Base-by-base conservation (phyloP, 1,140 invertebrate genomes). In the Pogonomyrmex barbatus region DNA sequence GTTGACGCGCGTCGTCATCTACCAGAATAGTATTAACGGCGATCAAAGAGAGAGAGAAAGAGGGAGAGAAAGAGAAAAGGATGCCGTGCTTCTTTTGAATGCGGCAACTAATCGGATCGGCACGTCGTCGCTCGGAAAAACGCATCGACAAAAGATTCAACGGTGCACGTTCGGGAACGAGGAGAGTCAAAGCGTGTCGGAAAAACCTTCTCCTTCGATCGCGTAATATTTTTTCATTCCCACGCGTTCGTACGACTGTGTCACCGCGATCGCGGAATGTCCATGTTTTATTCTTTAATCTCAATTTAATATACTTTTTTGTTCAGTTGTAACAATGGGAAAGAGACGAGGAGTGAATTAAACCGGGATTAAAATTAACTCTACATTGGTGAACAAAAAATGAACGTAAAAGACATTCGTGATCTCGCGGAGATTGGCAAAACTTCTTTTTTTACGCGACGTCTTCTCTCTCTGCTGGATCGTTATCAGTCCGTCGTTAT, bases 11-110 rank as follows among this genome's bases (percentile, higher is more conserved):
- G 17, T 30, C 88, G 86, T 90, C 89, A 90, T 73, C 60, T 47
- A 88, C 86, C 36, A 90, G 86, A 90, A 90, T 90, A 90, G 88
- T 86, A 42, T 60, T 78, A 79, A 82, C 85, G 56, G 54, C 60
- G 45, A 89, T 89, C 70, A 39, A 50, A 56, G 47, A 78, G 50
- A 70, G 65, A 67, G 42, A 12, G n/a, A 67, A 8, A 67, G 39
- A 68, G 52, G 52, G 30, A 14, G n/a, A 47, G n/a, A 71, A 30
- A 71, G 30, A 36, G 47, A 52, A 8, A 52, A 14, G 36, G 1
- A 54, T 14, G 9, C 58, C n/a, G n/a, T 33, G 45, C 6, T 75
- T 60, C 10, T 45, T 82, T 84, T 60, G 24, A 76, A 54, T 54
- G 56, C 65, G 85, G 30, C 67, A 62, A 79, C 30, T 76, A 85